phyloP scores from a whole-genome alignment of 1,140 invertebrate genomes.

The Calephelis virginiensis region DNA sequence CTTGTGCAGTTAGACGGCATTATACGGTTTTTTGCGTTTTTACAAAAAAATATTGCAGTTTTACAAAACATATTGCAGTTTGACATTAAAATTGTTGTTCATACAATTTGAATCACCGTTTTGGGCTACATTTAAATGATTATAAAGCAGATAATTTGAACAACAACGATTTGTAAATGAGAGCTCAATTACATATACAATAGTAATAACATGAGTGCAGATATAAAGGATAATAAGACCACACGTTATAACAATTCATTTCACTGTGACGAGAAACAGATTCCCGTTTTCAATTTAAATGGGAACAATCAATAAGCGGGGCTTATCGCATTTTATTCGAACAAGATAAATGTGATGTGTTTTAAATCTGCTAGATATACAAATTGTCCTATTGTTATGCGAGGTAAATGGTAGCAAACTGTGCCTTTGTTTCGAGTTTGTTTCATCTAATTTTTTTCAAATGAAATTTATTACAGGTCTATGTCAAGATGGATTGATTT shows the following conservation, averaged over 20 bases:
- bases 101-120: no score
- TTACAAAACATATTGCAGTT: no score
- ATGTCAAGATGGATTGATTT: not conserved
- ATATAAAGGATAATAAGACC: conserved; percentile 24
- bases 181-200: not conserved
- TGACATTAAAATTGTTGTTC: no score
- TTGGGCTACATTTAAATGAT: no score
- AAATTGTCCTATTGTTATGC: conserved; percentile 58
- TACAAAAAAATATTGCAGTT: no score
- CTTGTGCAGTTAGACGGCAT: no score
- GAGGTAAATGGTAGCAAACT: conserved; percentile 27
- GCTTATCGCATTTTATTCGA: conserved; percentile 68
- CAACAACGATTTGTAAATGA: not conserved
- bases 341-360: conserved; percentile 63
- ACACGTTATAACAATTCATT: conserved; percentile 43
- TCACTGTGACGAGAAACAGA: conserved; percentile 56
- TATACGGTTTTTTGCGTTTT: no score
- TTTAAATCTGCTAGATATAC: conserved; percentile 64
- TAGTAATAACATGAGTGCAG: conserved; percentile 5
- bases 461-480: conserved; percentile 24
- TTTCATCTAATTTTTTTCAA: conserved; percentile 37
- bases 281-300: conserved; percentile 69
- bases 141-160: no score
- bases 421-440: conserved; percentile 36
- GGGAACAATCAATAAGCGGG: conserved; percentile 67